These are phyloP conservation scores for Diogma glabrata DNA, from an alignment of 2,888 invertebrate species.

Conservation along the genomic window DNA sequence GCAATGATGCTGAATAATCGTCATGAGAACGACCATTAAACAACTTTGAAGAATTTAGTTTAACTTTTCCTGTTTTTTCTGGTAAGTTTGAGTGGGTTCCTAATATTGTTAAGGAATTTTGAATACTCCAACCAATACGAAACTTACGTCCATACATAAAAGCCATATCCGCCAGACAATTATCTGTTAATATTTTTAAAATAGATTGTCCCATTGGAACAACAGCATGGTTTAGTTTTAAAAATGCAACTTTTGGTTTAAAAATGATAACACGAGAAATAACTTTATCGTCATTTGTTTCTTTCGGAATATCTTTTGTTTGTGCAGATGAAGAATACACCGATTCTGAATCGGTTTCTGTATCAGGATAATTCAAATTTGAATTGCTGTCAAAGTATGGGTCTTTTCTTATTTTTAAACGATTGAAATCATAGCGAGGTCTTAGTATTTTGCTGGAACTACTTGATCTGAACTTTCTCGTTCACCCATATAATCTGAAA, in stretches of 20 bases:
- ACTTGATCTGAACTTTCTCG: conserved; percentile 22
- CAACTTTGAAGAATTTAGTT: conserved; percentile 11
- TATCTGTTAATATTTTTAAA: conserved; percentile 26
- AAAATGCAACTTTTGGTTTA: conserved; percentile 36
- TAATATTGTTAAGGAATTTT: conserved; percentile 44
- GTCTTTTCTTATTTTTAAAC: too few relatives aligned
- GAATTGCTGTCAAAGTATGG: too few relatives aligned
- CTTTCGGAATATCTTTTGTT: too few relatives aligned
- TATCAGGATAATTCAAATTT: too few relatives aligned
- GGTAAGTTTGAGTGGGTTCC: conserved; percentile 30
- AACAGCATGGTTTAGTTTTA: conserved; percentile 33
- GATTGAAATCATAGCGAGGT: too few relatives aligned
- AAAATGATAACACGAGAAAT: conserved; percentile 25
- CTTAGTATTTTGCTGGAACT: conserved; percentile 19
- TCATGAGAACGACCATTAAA: conserved; percentile 25
- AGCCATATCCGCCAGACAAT: conserved; percentile 43
- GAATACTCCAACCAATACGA: conserved; percentile 64
- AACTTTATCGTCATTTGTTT: too few relatives aligned
- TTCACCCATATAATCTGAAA: conserved; percentile 16
- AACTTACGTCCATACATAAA: conserved; percentile 52
- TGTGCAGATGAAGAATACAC: too few relatives aligned
- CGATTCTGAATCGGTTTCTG: too few relatives aligned
- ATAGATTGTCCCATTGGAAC: conserved; percentile 34
- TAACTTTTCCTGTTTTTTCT: conserved; percentile 19
- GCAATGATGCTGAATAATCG: conserved; percentile 26